Evolutionary conservation across 2,113 vertebrate genomes (phyloP).

Genomic region (Phaetusa simplex): DNA sequence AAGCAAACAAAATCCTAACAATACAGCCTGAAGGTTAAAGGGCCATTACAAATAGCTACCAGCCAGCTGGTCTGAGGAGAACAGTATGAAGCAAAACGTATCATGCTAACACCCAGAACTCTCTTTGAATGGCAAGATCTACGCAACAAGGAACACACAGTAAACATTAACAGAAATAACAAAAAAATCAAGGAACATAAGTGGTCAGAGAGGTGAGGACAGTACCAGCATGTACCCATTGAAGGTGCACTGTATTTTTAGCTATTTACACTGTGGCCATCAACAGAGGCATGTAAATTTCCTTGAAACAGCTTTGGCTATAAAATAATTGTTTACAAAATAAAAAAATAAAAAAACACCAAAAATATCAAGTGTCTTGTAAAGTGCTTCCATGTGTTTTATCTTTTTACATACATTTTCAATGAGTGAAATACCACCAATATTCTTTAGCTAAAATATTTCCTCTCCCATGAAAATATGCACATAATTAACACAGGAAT

Average conservation of each 20-base stretch:
- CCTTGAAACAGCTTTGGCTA: background rate
- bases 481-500: background rate
- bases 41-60: background rate
- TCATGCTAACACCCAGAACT: background rate
- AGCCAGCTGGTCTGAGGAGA: background rate
- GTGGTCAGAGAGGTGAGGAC: background rate
- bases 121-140: background rate
- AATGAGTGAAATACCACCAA: background rate
- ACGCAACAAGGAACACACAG: background rate
- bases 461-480: background rate
- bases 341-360: background rate
- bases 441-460: background rate
- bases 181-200: background rate
- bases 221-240: background rate
- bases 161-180: background rate
- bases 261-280: background rate
- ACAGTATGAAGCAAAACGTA: background rate
- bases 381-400: background rate
- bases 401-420: background rate
- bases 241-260: background rate
- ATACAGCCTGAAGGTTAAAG: constrained; percentile 5
- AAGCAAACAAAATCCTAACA: constrained; percentile 14
- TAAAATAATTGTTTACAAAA: background rate
- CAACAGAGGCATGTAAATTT: background rate
- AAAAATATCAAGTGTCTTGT: background rate